Percentiles rank a stretch among this genome's conserved stretches.
Evolutionary conservation across 1,140 invertebrate genomes (phyloP).

Genomic region (Acromyrmex echinatior): DNA sequence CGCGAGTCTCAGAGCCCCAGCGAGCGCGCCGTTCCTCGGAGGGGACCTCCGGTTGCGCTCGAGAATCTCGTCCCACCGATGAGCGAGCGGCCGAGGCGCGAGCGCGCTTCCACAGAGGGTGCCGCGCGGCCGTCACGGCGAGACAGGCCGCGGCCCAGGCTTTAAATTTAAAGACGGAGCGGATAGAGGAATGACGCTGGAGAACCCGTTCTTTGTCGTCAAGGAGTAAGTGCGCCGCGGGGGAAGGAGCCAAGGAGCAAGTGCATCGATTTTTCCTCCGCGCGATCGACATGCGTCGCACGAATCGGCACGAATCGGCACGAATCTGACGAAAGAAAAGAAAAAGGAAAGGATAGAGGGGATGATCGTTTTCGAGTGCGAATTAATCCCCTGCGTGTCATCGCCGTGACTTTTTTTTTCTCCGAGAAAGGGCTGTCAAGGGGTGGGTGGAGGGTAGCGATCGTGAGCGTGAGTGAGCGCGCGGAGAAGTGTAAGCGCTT

Average conservation of each 20-base stretch:
- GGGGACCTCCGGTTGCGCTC: constrained; percentile 41
- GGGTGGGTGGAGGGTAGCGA: neutral
- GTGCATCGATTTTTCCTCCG: neutral
- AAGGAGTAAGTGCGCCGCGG: constrained; percentile 93
- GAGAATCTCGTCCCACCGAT: constrained; percentile 80
- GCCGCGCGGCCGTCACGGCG: constrained; percentile 81
- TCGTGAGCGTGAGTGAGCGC: neutral
- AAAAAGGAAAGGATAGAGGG: neutral
- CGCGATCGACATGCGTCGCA: constrained; percentile 26
- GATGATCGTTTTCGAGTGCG: neutral
- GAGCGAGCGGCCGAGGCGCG: constrained; percentile 77
- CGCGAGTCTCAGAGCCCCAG: neutral
- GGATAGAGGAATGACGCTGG: constrained; percentile 93
- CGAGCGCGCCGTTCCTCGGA: constrained; percentile 8
- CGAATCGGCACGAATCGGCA: no score
- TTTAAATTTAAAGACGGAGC: constrained; percentile 81
- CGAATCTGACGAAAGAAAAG: neutral
- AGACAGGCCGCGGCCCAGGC: constrained; percentile 82
- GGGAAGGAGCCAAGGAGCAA: neutral
- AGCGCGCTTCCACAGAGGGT: constrained; percentile 77
- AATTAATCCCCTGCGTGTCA: neutral
- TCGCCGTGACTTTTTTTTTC: neutral
- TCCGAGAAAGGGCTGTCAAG: neutral
- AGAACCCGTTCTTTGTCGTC: constrained; percentile 98
- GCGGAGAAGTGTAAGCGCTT: neutral